These are phyloP conservation scores for Rattus rattus DNA, from an alignment of 2,113 vertebrate species.

Conservation along the genomic window DNA sequence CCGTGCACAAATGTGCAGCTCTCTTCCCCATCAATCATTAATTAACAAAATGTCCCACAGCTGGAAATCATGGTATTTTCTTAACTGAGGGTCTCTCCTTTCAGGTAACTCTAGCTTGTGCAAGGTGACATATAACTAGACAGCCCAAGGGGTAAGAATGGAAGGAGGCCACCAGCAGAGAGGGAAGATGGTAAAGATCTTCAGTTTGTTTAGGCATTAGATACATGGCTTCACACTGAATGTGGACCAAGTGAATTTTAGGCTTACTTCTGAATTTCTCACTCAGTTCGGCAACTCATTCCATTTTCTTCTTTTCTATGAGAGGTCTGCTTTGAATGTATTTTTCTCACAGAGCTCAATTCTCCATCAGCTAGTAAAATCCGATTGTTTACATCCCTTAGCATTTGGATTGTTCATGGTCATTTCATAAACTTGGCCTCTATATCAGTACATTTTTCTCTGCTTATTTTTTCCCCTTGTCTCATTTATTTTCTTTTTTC, in stretches of 20 bases:
- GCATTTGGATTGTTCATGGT: not conserved
- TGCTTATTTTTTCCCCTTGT: not conserved
- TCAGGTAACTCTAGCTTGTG: not conserved
- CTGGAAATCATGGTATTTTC: not conserved
- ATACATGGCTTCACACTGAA: not conserved
- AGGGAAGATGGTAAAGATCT: not conserved
- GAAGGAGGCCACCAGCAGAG: not conserved
- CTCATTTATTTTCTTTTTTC: not conserved
- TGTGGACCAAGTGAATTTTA: constrained; percentile 16
- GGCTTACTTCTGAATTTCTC: not conserved
- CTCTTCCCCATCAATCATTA: not conserved
- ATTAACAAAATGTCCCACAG: not conserved
- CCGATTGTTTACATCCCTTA: not conserved
- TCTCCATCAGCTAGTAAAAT: not conserved
- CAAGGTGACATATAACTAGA: not conserved
- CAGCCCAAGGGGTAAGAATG: not conserved
- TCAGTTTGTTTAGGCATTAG: not conserved
- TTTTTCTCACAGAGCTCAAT: not conserved
- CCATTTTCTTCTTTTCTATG: not conserved
- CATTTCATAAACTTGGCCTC: not conserved
- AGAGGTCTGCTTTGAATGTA: not conserved
- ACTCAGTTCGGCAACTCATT: not conserved
- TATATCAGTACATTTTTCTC: not conserved
- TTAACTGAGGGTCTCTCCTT: not conserved
- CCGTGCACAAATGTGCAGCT: not conserved